Percentiles rank a stretch among this genome's conserved stretches.
Evolutionary conservation across 2,797 vertebrate species (phyloP).

Genomic region (Gymnoscopelus microlampas): DNA sequence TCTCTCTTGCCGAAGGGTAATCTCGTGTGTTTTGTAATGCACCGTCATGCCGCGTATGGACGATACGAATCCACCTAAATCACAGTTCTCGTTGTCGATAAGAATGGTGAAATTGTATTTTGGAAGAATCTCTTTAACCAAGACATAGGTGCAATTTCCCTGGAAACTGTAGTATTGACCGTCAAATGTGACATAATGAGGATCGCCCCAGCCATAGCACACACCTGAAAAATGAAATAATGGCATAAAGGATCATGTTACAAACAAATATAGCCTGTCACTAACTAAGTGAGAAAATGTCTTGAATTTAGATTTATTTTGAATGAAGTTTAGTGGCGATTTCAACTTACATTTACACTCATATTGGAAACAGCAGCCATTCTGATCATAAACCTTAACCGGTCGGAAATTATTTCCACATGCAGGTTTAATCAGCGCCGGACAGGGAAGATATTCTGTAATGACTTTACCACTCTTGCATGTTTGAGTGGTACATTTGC

Average conservation of each 20-base stretch:
- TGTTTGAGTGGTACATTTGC: slow-evolving; percentile 77
- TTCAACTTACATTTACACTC: slow-evolving; percentile 89
- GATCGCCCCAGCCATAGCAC: slow-evolving; percentile 91
- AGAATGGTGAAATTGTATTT: slow-evolving; percentile 79
- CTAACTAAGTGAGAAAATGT: neutral
- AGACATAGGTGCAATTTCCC: slow-evolving; percentile 91
- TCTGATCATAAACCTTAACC: slow-evolving; percentile 71
- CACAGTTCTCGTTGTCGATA: slow-evolving; percentile 89
- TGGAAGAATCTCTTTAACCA: slow-evolving; percentile 86
- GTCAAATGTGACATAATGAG: slow-evolving; percentile 91
- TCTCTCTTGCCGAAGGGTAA: slow-evolving; percentile 73
- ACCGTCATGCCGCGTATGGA: slow-evolving; percentile 81
- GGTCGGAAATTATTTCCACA: slow-evolving; percentile 82
- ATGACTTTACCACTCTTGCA: slow-evolving; percentile 77
- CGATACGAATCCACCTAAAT: slow-evolving; percentile 48
- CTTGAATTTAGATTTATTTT: slow-evolving; percentile 2
- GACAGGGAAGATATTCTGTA: slow-evolving; percentile 57
- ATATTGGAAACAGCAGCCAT: slow-evolving; percentile 86
- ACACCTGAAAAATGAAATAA: slow-evolving; percentile 77
- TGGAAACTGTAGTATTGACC: slow-evolving; percentile 90
- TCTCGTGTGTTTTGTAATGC: slow-evolving; percentile 82
- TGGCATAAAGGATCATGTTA: neutral
- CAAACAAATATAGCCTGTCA: neutral
- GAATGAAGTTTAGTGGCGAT: neutral
- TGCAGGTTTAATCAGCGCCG: slow-evolving; percentile 38